A percentile compares a stretch with the other conserved stretches of the same genome.
These are phyloP conservation scores for Drosophila borealis DNA, from an alignment of 2,888 invertebrate species.

Conservation along the genomic window DNA sequence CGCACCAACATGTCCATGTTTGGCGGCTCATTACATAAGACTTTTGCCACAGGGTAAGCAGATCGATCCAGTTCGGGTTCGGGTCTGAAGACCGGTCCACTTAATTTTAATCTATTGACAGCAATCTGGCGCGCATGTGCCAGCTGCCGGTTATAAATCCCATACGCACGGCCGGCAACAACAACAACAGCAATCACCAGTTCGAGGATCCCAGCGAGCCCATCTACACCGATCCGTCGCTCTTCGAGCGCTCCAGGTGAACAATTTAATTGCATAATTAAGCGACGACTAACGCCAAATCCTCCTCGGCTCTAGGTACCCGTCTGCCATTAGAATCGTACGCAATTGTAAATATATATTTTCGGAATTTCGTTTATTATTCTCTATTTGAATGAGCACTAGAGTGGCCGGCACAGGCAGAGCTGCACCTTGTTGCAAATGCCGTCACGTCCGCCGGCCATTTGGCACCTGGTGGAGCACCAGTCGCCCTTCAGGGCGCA, in stretches of 20 bases:
- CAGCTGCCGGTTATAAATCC: conserved; percentile 85
- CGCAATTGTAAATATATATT: conserved; percentile 69
- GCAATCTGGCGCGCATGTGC: conserved; percentile 85
- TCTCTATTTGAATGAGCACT: conserved; percentile 10
- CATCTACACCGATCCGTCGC: conserved; percentile 95
- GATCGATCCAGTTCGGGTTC: conserved; percentile 14
- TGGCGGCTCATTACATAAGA: conserved; percentile 89
- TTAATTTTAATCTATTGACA: conserved; percentile 51
- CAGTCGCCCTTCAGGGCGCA: conserved; percentile 72
- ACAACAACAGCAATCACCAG: conserved; percentile 82
- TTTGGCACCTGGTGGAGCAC: conserved; percentile 68
- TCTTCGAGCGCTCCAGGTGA: conserved; percentile 93
- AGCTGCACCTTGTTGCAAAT: conserved; percentile 70
- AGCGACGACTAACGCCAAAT: background rate
- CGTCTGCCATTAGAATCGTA: conserved; percentile 36
- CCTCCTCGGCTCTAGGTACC: conserved; percentile 23
- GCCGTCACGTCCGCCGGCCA: conserved; percentile 77
- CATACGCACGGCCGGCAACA: conserved; percentile 85
- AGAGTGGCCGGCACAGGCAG: conserved; percentile 72
- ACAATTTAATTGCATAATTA: conserved; percentile 1
- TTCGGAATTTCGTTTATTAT: background rate
- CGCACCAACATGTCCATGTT: conserved; percentile 87
- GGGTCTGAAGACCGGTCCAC: conserved; percentile 46
- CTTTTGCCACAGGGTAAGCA: conserved; percentile 88
- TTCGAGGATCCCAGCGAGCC: conserved; percentile 97